Base-by-base conservation (phyloP, 2,888 invertebrate species). In the Lagria hirta region DNA sequence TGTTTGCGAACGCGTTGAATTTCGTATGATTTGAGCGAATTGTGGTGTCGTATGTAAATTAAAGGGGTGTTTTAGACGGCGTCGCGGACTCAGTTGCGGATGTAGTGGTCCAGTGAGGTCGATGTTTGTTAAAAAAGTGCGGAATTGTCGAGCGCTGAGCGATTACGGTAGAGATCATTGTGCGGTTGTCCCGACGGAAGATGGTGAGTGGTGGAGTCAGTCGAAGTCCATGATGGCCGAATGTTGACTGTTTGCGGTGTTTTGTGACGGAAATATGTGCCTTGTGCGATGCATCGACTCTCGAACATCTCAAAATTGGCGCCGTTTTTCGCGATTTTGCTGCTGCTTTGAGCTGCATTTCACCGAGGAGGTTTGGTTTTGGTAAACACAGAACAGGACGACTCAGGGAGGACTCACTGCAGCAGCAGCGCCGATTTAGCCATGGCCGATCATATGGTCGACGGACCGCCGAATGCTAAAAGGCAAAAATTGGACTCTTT, bases 401-500 rank as follows among this genome's bases (percentile, higher is more conserved):
- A n/a, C n/a, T n/a, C n/a, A n/a, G n/a, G n/a, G n/a, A 24, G 11
- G n/a, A n/a, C n/a, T n/a, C n/a, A n/a, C n/a, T n/a, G n/a, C n/a
- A n/a, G n/a, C n/a, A n/a, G n/a, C n/a, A n/a, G n/a, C n/a, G n/a
- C n/a, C 27, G 42, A 33, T 34, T 35, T 41, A 29, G 21, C 66
- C 64, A 94, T 94, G 94, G 91, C 91, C 80, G 94, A 94, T 83
- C 89, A 89, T 80, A 83, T 89, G 74, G 84, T 84, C 76, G 91
- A 91, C 79, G 93, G 93, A 78, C 94, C 93, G 83, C 92, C 94
- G 75, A 91, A 86, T 73, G 69, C 73, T 73, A 94, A 95, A 85
- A 86, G 94, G 84, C 87, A 86, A 72, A 94, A 94, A 79, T 85
- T 94, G 76, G 87, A 78, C 81, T 85, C 71, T 70, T 87, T 86